Conservation (phyloP, 2,797 vertebrate genomes). For the Saxicola maurus region DNA sequence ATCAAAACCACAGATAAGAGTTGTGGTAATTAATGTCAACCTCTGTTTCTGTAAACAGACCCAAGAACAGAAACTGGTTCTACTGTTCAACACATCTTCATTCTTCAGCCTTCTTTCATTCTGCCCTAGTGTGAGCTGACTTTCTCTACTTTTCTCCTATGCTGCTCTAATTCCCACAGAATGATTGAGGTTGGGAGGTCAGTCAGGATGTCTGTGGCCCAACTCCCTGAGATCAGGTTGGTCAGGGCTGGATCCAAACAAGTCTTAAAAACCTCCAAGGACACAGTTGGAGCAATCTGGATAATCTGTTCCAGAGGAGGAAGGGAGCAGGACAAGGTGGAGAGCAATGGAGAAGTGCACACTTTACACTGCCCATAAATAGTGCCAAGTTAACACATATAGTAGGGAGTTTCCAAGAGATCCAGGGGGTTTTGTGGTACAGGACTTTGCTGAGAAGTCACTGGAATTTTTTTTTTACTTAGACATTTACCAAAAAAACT, state of each 20-base stretch:
- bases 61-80: neutral
- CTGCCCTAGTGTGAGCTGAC: neutral
- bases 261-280: neutral
- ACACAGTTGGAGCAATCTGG: neutral
- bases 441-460: neutral
- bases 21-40: neutral
- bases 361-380: neutral
- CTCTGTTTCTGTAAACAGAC: neutral
- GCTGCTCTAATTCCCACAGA: neutral
- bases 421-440: rapidly evolving
- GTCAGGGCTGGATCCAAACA: neutral
- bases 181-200: neutral
- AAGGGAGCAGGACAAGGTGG: neutral
- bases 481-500: neutral
- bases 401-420: neutral
- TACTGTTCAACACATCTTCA: neutral
- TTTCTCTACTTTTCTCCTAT: neutral
- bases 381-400: neutral
- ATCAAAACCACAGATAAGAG: neutral
- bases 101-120: neutral
- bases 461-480: neutral
- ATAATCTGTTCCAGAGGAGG: neutral
- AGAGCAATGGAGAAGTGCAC: neutral
- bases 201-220: rapidly evolving
- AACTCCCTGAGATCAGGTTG: neutral